Base-by-base conservation (phyloP, 1,140 invertebrate genomes). In the Calephelis nemesis region DNA sequence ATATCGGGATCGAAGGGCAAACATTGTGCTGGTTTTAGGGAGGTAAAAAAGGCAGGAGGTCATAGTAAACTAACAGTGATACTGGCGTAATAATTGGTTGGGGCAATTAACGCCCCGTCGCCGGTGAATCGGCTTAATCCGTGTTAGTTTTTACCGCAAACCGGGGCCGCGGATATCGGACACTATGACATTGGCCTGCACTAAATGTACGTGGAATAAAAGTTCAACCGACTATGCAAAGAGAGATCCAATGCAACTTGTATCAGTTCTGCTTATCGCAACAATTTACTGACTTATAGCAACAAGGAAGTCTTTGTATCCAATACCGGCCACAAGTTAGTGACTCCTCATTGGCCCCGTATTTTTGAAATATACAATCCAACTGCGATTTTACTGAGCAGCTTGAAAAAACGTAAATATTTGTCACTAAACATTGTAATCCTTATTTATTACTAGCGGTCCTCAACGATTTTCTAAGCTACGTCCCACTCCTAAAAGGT, bases 1-100 rank as follows among this genome's bases (percentile, higher is more conserved):
- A 80, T 80, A 77, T 77, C 76, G 74, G 74, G 72, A 76, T 74
- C 72, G 78, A 74, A 72, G 65, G 66, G 78, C 74, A 80, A 80
- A 77, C 75, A 77, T 75, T 74, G 78, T 76, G 73, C 74, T 73
- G 74, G 72, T 80, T 80, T 74, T 70, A 71, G 65, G 40, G 72
- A 67, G 71, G 68, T 62, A 72, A 77, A 77, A 79, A 80, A 76
- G 70, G 66, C 68, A 60, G 65, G 63, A 64, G 67, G 67, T 76
- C 74, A 74, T 78, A 76, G 74, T 76, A 73, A 74, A 76, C 73
- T 75, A 75, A 75, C 73, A 60, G 74, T 76, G 71, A 71, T 74
- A 72, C 62, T 69, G 67, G 70, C 60, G 76, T 74, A 74, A 77
- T 80, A 80, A 80, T 80, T 80, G 78, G 74, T 63, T 62, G 15